These are phyloP conservation scores for Drosophila subquinaria DNA, from an alignment of 2,888 invertebrate species.

Conservation along the genomic window DNA sequence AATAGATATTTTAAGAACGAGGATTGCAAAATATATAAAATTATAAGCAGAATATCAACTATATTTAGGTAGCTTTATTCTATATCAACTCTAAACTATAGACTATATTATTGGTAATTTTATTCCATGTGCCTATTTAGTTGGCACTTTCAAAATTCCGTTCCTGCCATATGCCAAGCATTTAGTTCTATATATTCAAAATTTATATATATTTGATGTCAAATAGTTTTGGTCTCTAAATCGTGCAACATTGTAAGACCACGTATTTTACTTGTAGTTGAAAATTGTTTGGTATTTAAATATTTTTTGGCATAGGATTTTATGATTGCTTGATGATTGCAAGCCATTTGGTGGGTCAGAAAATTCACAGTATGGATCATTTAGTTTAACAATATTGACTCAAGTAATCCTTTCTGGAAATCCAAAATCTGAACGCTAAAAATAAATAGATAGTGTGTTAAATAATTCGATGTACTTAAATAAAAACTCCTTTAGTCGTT, in stretches of 20 bases:
- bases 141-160: background rate
- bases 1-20: background rate
- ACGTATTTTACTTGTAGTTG: slow-evolving; percentile 7
- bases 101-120: background rate
- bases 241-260: slow-evolving; percentile 2
- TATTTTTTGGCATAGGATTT: slow-evolving; percentile 17
- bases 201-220: background rate
- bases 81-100: too few species aligned
- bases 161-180: background rate
- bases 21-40: background rate
- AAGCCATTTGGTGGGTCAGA: background rate
- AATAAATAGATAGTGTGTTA: background rate
- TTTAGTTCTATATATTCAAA: background rate
- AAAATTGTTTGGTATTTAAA: background rate
- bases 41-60: background rate
- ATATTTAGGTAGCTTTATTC: too few species aligned
- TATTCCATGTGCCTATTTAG: slow-evolving; percentile 6
- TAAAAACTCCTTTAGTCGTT: background rate
- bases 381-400: background rate
- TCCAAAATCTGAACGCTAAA: background rate
- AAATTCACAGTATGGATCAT: background rate
- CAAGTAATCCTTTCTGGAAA: background rate
- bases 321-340: slow-evolving; percentile 4
- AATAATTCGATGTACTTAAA: slow-evolving; percentile 1
- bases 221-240: background rate